Conservation (phyloP, 2,888 invertebrate species). For the Zaprionus bogoriensis region DNA sequence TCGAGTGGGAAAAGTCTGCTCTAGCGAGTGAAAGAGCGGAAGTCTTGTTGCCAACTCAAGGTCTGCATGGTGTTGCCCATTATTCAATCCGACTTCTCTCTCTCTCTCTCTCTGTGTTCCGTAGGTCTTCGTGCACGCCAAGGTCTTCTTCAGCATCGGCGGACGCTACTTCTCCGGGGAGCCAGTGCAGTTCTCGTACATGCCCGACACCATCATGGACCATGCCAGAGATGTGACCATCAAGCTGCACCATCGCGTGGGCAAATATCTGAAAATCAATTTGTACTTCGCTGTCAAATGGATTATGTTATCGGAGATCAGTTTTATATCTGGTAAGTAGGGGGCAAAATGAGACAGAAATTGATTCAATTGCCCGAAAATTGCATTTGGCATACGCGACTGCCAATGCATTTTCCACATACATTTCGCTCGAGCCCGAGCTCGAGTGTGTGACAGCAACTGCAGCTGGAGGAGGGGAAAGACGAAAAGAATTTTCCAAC, state of each 20-base stretch:
- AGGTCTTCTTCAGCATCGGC: constrained; percentile 89
- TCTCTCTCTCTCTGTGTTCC: constrained; percentile 1
- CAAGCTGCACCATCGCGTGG: constrained; percentile 89
- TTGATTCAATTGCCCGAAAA: constrained; percentile 54
- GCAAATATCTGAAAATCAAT: constrained; percentile 89
- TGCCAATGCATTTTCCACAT: constrained; percentile 81
- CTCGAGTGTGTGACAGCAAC: constrained; percentile 71
- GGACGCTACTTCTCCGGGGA: constrained; percentile 88
- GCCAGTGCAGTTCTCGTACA: constrained; percentile 89
- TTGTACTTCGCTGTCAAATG: constrained; percentile 91
- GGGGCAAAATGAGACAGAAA: not conserved
- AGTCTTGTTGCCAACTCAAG: too few species aligned
- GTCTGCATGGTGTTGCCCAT: too few species aligned
- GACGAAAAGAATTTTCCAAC: constrained; percentile 59
- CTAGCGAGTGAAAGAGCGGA: too few species aligned
- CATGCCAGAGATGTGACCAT: constrained; percentile 91
- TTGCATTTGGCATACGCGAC: constrained; percentile 46
- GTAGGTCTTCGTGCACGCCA: constrained; percentile 90
- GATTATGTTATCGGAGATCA: constrained; percentile 93
- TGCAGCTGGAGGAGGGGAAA: constrained; percentile 19
- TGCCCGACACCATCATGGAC: constrained; percentile 89
- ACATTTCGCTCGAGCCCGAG: constrained; percentile 82
- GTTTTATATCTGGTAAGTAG: constrained; percentile 90
- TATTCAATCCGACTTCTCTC: not conserved
- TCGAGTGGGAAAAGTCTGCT: too few species aligned